These are phyloP conservation scores for Muscicapa striata DNA, from an alignment of 2,797 vertebrate genomes.

Conservation along the genomic window DNA sequence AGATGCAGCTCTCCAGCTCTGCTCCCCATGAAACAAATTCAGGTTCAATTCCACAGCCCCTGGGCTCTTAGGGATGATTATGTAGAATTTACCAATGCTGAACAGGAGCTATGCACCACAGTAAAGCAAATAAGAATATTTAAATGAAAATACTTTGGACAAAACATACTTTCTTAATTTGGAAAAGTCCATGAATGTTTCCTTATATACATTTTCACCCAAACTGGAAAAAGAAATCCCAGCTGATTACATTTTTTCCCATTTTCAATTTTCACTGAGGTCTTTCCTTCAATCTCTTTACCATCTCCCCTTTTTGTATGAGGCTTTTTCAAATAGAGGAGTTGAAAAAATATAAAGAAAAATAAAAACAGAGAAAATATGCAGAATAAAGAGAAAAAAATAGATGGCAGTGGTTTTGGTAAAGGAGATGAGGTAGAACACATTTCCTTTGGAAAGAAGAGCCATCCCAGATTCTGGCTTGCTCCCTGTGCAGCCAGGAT, in stretches of 20 bases:
- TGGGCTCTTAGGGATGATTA: neutral
- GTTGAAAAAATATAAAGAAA: neutral
- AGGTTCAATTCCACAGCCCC: neutral
- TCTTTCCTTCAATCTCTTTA: neutral
- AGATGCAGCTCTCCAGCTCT: neutral
- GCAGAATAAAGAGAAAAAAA: neutral
- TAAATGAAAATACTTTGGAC: neutral
- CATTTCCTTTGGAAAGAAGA: neutral
- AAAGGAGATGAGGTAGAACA: neutral
- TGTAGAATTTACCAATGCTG: neutral
- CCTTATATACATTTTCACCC: neutral
- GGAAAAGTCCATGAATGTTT: neutral
- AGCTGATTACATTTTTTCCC: neutral
- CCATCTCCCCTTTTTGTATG: neutral
- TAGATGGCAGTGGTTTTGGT: rapidly evolving
- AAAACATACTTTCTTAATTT: neutral
- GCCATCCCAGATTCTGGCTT: neutral
- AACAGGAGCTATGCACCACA: neutral
- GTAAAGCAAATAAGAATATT: neutral
- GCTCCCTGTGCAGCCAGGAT: neutral
- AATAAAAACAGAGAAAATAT: neutral
- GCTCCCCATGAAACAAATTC: neutral
- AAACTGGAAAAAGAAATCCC: neutral
- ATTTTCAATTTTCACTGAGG: neutral
- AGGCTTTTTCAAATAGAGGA: neutral